phyloP scores from a whole-genome alignment of 2,113 vertebrate genomes.

The Pteronura brasiliensis region DNA sequence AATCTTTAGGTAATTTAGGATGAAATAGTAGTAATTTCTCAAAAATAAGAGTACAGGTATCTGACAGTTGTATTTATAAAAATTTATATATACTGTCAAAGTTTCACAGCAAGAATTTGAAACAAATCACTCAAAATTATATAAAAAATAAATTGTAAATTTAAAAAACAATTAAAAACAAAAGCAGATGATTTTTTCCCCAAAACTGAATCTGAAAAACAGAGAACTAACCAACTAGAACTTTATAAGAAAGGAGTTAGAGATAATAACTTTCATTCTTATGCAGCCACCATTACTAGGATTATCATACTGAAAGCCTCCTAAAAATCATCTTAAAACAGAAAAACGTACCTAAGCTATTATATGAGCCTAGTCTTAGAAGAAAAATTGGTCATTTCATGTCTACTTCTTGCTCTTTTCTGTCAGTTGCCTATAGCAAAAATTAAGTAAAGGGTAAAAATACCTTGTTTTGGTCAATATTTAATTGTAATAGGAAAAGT shows the following conservation, averaged over 20 bases:
- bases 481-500: background rate
- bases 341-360: background rate
- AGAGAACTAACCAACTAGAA: background rate
- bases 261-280: background rate
- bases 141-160: background rate
- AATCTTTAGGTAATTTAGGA: constrained; percentile 13
- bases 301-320: background rate
- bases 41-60: background rate
- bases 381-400: background rate
- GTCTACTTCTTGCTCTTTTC: background rate
- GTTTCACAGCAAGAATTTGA: background rate
- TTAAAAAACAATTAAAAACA: background rate
- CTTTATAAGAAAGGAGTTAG: background rate
- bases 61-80: background rate
- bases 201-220: constrained; percentile 17
- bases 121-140: background rate
- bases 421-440: background rate
- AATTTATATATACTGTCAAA: background rate
- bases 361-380: background rate
- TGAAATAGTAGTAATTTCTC: background rate
- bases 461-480: background rate
- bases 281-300: background rate
- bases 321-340: background rate
- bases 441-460: background rate
- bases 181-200: background rate